These are phyloP conservation scores for Tubulanus polymorphus DNA, from an alignment of 2,888 invertebrate genomes.

Conservation along the genomic window DNA sequence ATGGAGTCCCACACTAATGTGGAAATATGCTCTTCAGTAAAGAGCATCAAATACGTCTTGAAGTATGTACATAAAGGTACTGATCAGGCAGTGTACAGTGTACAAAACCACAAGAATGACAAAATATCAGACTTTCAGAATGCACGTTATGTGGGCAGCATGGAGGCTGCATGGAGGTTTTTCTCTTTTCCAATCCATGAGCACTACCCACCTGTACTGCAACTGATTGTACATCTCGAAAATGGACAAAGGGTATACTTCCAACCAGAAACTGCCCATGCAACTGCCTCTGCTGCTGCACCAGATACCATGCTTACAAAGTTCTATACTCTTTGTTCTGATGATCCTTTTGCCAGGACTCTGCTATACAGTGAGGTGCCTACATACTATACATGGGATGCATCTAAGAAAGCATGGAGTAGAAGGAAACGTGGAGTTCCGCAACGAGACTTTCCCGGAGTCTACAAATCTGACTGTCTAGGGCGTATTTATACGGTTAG, in stretches of 20 bases:
- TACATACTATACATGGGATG: conserved; percentile 20
- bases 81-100: conserved; percentile 12
- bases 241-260: conserved; percentile 24
- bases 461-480: conserved; percentile 10
- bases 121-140: conserved; percentile 36
- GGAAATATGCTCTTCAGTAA: conserved; percentile 49
- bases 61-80: conserved; percentile 53
- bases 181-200: conserved; percentile 40
- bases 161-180: conserved; percentile 46
- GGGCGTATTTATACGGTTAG: conserved; percentile 25
- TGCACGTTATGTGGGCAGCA: conserved; percentile 42
- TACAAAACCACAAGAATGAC: conserved; percentile 26
- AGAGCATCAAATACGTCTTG: conserved; percentile 37
- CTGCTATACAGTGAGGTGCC: conserved; percentile 19
- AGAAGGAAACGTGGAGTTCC: conserved; percentile 11
- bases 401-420: conserved; percentile 20
- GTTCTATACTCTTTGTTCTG: conserved; percentile 12
- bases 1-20: conserved; percentile 48
- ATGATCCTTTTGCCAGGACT: conserved; percentile 14
- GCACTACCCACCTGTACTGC: conserved; percentile 26
- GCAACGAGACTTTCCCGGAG: conserved; percentile 7
- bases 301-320: conserved; percentile 10
- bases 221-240: conserved; percentile 24
- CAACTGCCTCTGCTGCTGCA: too few relatives aligned
- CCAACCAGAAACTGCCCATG: conserved; percentile 8